A percentile compares a stretch with the other conserved stretches of the same genome.
Conservation (phyloP, 2,797 vertebrate genomes). For the Hydrophis major region DNA sequence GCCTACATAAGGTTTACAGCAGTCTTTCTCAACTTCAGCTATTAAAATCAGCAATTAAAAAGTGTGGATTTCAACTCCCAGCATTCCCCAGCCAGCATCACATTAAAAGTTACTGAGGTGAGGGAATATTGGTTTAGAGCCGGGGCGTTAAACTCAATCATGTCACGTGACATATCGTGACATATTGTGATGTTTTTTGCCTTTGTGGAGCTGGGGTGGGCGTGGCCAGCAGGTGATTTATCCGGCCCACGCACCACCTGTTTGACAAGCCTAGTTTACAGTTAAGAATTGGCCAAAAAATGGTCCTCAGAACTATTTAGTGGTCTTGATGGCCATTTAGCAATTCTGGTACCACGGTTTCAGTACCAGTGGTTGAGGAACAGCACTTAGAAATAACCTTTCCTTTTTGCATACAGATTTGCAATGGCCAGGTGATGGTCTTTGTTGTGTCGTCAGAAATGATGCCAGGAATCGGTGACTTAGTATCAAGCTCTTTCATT, state of each 20-base stretch:
- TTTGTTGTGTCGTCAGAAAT: neutral
- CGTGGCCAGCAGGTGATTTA: too few species aligned
- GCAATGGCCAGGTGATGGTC: neutral
- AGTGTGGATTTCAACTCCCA: neutral
- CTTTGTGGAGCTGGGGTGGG: neutral
- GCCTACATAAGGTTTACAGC: neutral
- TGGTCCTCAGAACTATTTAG: neutral
- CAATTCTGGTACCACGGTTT: neutral
- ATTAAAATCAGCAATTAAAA: neutral
- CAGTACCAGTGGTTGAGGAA: neutral
- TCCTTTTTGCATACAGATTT: neutral
- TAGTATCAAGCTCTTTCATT: too few species aligned
- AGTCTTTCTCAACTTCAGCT: neutral
- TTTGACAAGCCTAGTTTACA: neutral
- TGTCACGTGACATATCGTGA: neutral
- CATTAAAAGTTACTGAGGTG: neutral
- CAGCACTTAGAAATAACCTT: neutral
- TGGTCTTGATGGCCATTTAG: neutral
- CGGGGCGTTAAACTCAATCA: fast-evolving
- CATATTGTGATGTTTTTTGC: neutral
- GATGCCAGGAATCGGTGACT: too few species aligned
- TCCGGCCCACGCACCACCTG: too few species aligned
- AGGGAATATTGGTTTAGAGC: neutral
- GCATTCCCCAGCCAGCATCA: neutral
- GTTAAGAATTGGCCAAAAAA: neutral